A percentile compares a stretch with the other conserved stretches of the same genome.
phyloP scores from a whole-genome alignment of 2,797 vertebrate species.

The Philypnodon macrostomus region DNA sequence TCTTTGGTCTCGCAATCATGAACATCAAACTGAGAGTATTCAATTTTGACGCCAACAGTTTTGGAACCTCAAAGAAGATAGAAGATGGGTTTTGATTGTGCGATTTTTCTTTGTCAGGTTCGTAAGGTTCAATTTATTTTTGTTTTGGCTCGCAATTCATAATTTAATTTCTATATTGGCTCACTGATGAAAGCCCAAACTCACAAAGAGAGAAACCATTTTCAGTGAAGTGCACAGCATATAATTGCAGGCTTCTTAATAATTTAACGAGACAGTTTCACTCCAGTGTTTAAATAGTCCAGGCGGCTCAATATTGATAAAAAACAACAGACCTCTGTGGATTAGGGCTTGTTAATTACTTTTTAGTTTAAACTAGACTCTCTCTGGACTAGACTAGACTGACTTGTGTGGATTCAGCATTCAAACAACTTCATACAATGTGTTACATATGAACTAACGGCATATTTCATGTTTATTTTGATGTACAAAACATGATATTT shows the following conservation, averaged over 20 bases:
- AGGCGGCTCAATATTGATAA: background rate
- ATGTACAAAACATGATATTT: too few relatives aligned
- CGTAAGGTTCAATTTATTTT: background rate
- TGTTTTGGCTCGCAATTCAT: background rate
- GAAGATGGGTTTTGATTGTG: too few relatives aligned
- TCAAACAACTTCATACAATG: too few relatives aligned
- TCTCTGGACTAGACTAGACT: background rate
- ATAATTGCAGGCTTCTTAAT: slow-evolving; percentile 1
- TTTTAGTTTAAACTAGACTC: background rate
- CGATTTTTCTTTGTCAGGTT: too few relatives aligned
- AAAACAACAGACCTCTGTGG: background rate
- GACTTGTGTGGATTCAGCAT: too few relatives aligned
- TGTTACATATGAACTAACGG: too few relatives aligned
- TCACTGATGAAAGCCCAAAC: background rate
- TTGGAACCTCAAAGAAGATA: too few relatives aligned
- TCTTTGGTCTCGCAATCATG: too few relatives aligned
- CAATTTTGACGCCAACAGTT: too few relatives aligned
- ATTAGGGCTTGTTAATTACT: slow-evolving; percentile 3
- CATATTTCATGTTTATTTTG: too few relatives aligned
- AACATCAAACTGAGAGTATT: too few relatives aligned
- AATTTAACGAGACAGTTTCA: background rate
- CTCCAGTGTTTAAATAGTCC: background rate
- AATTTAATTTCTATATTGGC: background rate
- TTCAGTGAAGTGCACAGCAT: background rate
- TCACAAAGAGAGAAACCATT: background rate